Evolutionary conservation across 2,797 vertebrate genomes (phyloP).

Genomic region (Florisuga fusca): DNA sequence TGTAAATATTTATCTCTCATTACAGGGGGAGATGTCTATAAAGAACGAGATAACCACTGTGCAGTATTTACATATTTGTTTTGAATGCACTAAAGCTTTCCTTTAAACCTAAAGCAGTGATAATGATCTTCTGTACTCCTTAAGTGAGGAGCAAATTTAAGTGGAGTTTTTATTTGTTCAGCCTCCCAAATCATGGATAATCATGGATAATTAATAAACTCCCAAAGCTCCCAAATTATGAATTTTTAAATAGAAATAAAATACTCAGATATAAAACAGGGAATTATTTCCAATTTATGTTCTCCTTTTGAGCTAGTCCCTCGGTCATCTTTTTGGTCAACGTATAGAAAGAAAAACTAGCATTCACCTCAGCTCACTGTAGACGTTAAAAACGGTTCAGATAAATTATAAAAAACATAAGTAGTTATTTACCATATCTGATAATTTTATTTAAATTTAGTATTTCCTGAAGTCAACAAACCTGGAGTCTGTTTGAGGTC

Average conservation of each 20-base stretch:
- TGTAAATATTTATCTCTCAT: conserved; percentile 15
- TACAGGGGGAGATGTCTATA: background rate
- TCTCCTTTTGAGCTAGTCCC: background rate
- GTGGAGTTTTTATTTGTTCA: background rate
- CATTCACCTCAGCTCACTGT: background rate
- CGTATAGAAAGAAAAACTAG: background rate
- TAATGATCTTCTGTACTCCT: background rate
- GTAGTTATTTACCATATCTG: background rate
- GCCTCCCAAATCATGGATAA: background rate
- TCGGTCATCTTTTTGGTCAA: background rate
- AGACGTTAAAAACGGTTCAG: background rate
- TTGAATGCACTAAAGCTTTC: background rate
- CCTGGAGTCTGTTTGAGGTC: background rate
- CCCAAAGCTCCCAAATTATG: background rate
- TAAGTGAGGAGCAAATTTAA: background rate
- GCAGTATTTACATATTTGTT: background rate
- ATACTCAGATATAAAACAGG: background rate
- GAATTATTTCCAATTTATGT: background rate
- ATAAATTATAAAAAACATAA: background rate
- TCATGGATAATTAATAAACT: background rate
- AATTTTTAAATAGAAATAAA: background rate
- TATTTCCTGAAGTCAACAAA: background rate
- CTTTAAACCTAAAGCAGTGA: background rate
- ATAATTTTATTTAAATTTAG: background rate
- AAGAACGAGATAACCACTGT: background rate